Evolutionary conservation across 2,797 vertebrate species (phyloP).

Genomic region (Falco biarmicus): DNA sequence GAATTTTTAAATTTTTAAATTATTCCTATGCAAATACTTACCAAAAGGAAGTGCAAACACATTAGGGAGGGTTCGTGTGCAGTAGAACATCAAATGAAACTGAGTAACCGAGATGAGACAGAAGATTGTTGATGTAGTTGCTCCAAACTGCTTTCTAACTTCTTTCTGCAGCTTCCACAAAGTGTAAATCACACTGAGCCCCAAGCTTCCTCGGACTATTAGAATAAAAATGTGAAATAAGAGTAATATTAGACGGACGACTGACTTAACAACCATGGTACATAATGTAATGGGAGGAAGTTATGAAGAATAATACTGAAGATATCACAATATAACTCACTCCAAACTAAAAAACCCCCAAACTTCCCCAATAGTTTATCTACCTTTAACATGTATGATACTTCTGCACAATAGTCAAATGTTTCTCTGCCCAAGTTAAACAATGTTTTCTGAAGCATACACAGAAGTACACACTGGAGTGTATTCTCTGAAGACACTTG

Average conservation of each 20-base stretch:
- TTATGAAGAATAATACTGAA: neutral
- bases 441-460: neutral
- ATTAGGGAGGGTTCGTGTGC: slow-evolving; percentile 93
- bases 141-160: slow-evolving; percentile 90
- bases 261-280: neutral
- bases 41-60: slow-evolving; percentile 91
- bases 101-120: slow-evolving; percentile 90
- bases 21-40: slow-evolving; percentile 55
- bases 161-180: slow-evolving; percentile 90
- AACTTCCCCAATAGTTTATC: neutral
- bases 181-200: slow-evolving; percentile 82
- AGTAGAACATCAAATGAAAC: slow-evolving; percentile 99
- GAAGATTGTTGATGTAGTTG: slow-evolving; percentile 85
- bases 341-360: neutral
- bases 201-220: slow-evolving; percentile 88
- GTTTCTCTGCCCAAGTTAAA: neutral
- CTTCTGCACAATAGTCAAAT: neutral
- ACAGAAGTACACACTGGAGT: rapidly evolving
- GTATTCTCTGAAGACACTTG: neutral
- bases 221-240: neutral
- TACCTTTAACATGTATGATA: neutral
- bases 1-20: neutral
- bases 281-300: neutral
- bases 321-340: neutral
- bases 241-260: neutral